phyloP scores from a whole-genome alignment of 1,140 invertebrate genomes.

The Rhynchophorus ferrugineus region DNA sequence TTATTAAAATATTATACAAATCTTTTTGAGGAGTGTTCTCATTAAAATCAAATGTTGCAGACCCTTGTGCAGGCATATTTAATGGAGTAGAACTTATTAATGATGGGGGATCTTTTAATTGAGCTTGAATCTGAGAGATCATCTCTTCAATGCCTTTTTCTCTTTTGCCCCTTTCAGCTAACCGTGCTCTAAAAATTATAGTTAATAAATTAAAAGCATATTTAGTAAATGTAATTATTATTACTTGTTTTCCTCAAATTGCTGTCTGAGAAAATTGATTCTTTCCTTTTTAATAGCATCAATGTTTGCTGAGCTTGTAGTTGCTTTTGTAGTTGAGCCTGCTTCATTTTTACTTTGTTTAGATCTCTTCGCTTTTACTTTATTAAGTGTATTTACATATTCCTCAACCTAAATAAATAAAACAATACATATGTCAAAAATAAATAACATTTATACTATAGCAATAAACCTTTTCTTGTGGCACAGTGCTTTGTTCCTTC shows the following conservation, averaged over 20 bases:
- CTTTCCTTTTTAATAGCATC: constrained; percentile 43
- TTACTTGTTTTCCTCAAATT: constrained; percentile 46
- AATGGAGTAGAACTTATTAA: constrained; percentile 34
- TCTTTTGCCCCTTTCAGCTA: constrained; percentile 41
- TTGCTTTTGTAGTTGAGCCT: constrained; percentile 7
- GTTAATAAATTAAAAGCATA: constrained; percentile 1
- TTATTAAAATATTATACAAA: constrained; percentile 37
- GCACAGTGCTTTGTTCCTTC: constrained; percentile 37
- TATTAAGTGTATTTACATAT: constrained; percentile 38
- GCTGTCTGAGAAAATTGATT: constrained; percentile 43
- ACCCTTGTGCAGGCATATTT: constrained; percentile 37
- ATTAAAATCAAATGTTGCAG: constrained; percentile 34
- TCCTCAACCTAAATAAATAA: constrained; percentile 31
- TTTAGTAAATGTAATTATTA: constrained; percentile 1
- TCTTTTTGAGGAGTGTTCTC: constrained; percentile 36
- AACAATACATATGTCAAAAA: constrained; percentile 8
- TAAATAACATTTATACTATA: constrained; percentile 26
- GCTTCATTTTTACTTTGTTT: constrained; percentile 27
- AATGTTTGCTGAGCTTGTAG: constrained; percentile 16
- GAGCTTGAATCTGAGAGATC: constrained; percentile 41
- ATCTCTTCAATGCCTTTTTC: constrained; percentile 43
- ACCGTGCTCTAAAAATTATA: constrained; percentile 33
- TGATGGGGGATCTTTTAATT: constrained; percentile 41
- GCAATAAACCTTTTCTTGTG: constrained; percentile 36
- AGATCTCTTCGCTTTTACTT: constrained; percentile 32